Conservation (phyloP, 2,113 vertebrate genomes). For the Kryptolebias marmoratus region DNA sequence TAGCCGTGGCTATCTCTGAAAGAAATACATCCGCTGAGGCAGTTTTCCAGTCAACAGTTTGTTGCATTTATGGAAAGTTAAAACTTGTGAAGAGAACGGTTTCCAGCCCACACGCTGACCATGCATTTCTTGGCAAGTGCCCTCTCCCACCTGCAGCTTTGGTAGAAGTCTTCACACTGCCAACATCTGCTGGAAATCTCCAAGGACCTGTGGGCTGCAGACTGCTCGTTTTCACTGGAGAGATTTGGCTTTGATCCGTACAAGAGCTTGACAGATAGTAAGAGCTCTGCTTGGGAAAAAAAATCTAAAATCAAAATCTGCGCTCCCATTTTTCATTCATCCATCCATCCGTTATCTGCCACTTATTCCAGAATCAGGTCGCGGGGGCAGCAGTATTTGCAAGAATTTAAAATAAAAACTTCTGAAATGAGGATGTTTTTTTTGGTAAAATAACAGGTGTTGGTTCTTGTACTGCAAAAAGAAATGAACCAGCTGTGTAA, state of each 20-base stretch:
- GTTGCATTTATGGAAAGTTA: not conserved
- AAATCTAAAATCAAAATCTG: slow-evolving; percentile 4
- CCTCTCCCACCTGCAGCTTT: slow-evolving; percentile 34
- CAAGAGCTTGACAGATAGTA: slow-evolving; percentile 25
- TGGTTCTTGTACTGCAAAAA: slow-evolving; percentile 18
- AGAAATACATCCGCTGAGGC: slow-evolving; percentile 10
- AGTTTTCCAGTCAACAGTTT: slow-evolving; percentile 16
- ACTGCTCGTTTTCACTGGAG: slow-evolving; percentile 12
- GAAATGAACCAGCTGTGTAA: slow-evolving; percentile 18
- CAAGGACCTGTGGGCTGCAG: slow-evolving; percentile 22
- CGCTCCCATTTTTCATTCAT: not conserved
- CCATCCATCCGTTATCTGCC: too few species aligned
- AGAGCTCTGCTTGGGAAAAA: slow-evolving; percentile 20
- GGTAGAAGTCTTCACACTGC: slow-evolving; percentile 19
- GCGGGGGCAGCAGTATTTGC: too few species aligned
- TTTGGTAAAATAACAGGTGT: slow-evolving; percentile 49
- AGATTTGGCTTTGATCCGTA: slow-evolving; percentile 26
- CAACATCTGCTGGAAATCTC: slow-evolving; percentile 57
- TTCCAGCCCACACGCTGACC: slow-evolving; percentile 28
- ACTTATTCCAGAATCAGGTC: too few species aligned
- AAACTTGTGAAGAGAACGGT: slow-evolving; percentile 29
- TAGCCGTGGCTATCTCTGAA: not conserved
- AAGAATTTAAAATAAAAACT: too few species aligned
- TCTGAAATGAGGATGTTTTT: not conserved
- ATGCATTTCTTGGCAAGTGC: slow-evolving; percentile 26